Percentiles rank a stretch among this genome's conserved stretches.
phyloP scores from a whole-genome alignment of 2,888 invertebrate species.

The Aspidiotus rigidus region DNA sequence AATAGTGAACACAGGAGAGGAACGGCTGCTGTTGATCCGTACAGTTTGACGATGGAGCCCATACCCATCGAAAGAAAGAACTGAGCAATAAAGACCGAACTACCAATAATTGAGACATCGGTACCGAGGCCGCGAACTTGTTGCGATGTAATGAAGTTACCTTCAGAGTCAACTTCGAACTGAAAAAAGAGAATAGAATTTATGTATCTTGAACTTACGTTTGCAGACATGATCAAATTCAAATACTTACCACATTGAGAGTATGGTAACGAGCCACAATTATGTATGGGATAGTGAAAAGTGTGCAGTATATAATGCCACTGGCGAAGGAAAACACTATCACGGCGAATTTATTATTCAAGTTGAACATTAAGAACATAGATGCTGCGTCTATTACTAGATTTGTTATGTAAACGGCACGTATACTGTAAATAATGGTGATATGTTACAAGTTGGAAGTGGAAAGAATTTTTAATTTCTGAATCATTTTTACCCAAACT shows the following conservation, averaged over 20 bases:
- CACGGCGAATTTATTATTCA: slow-evolving; percentile 60
- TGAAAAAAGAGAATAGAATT: slow-evolving; percentile 31
- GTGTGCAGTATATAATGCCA: slow-evolving; percentile 92
- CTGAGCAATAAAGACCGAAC: slow-evolving; percentile 93
- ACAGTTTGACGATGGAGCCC: slow-evolving; percentile 69
- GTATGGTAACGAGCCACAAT: slow-evolving; percentile 90
- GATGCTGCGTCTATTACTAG: slow-evolving; percentile 18
- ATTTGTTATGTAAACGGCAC: slow-evolving; percentile 20
- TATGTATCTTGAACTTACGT: not conserved
- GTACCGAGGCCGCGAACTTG: slow-evolving; percentile 84
- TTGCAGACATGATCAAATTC: not conserved
- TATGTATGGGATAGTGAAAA: slow-evolving; percentile 94
- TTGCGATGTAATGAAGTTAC: slow-evolving; percentile 38
- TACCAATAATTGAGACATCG: slow-evolving; percentile 86
- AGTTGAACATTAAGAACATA: slow-evolving; percentile 24
- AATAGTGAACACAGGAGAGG: slow-evolving; percentile 74
- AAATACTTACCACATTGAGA: slow-evolving; percentile 64
- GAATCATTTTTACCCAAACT: slow-evolving; percentile 45
- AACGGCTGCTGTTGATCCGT: slow-evolving; percentile 80
- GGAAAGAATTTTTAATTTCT: slow-evolving; percentile 4
- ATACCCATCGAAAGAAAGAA: slow-evolving; percentile 78
- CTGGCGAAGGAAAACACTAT: slow-evolving; percentile 86
- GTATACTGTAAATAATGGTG: slow-evolving; percentile 13
- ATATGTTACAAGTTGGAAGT: not conserved
- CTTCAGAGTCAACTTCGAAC: slow-evolving; percentile 35